Evolutionary conservation across 2,797 vertebrate species (phyloP).

Genomic region (Champsocephalus gunnari): DNA sequence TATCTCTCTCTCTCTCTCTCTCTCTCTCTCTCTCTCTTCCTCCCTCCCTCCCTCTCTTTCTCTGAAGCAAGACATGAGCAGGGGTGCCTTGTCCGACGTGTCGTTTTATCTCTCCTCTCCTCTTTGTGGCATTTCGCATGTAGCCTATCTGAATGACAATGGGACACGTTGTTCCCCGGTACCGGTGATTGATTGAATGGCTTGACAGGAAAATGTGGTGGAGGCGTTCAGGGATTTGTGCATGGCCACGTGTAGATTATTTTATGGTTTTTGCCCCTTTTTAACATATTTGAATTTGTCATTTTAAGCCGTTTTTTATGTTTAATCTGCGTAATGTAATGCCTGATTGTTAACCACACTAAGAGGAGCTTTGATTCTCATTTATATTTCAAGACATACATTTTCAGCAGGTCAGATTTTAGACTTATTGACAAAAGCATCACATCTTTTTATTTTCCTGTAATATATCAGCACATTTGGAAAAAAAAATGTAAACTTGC

Average conservation of each 20-base stretch:
- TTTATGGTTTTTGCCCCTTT: constrained; percentile 34
- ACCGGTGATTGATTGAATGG: constrained; percentile 69
- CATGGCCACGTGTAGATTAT: constrained; percentile 51
- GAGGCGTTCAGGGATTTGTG: constrained; percentile 49
- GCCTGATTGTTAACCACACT: constrained; percentile 27
- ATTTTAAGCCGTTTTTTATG: neutral
- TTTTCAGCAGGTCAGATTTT: constrained; percentile 5
- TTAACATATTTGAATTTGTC: constrained; percentile 36
- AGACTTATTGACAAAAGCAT: constrained; percentile 3
- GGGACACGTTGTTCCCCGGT: constrained; percentile 76
- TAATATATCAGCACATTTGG: constrained; percentile 20
- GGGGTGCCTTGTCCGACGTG: constrained; percentile 80
- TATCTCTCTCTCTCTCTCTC: constrained; percentile 65
- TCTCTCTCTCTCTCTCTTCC: constrained; percentile 60
- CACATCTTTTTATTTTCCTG: constrained; percentile 1
- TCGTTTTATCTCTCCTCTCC: constrained; percentile 69
- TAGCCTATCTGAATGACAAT: constrained; percentile 77
- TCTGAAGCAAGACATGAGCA: constrained; percentile 82
- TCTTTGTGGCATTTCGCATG: constrained; percentile 70
- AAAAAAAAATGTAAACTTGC: neutral
- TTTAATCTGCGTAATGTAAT: constrained; percentile 27
- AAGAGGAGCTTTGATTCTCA: constrained; percentile 24
- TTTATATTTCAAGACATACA: constrained; percentile 4
- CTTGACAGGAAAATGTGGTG: constrained; percentile 61
- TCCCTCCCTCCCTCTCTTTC: constrained; percentile 55